Evolutionary conservation across 2,888 invertebrate species (phyloP).

Genomic region (Rhorus exstirpatorius): DNA sequence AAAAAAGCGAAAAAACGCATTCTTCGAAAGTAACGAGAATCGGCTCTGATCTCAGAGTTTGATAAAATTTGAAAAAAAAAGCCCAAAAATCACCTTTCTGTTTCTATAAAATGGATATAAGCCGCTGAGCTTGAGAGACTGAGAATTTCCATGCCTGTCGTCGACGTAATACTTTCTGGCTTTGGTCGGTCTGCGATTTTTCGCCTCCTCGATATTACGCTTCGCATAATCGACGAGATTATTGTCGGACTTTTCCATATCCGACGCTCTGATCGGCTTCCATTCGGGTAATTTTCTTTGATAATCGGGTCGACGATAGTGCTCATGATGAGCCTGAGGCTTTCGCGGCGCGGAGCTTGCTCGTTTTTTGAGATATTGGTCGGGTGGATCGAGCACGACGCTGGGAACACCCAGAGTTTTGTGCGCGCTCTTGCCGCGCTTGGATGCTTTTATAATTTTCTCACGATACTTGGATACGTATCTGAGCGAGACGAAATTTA

Average conservation of each 20-base stretch:
- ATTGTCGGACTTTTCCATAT: constrained; percentile 13
- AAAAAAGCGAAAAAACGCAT: too few relatives aligned
- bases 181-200: constrained; percentile 87
- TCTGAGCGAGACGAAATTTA: constrained; percentile 52
- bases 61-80: too few relatives aligned
- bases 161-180: constrained; percentile 88
- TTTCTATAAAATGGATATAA: constrained; percentile 90
- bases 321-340: constrained; percentile 70
- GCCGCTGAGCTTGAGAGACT: constrained; percentile 89
- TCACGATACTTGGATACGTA: constrained; percentile 75
- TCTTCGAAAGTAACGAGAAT: too few relatives aligned
- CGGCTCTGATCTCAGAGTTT: too few relatives aligned
- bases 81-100: constrained; percentile 86
- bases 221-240: constrained; percentile 87
- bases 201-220: constrained; percentile 88
- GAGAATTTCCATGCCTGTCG: constrained; percentile 89
- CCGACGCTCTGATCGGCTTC: constrained; percentile 68
- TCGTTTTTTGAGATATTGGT: constrained; percentile 75
- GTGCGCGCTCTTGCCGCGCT: constrained; percentile 74
- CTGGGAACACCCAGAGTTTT: constrained; percentile 76
- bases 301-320: constrained; percentile 72
- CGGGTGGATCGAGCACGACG: constrained; percentile 72
- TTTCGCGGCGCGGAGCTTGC: constrained; percentile 60
- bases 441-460: constrained; percentile 63
- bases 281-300: constrained; percentile 74